A percentile compares a stretch with the other conserved stretches of the same genome.
phyloP scores from a whole-genome alignment of 1,140 invertebrate genomes.

The Tetramorium simillimum region DNA sequence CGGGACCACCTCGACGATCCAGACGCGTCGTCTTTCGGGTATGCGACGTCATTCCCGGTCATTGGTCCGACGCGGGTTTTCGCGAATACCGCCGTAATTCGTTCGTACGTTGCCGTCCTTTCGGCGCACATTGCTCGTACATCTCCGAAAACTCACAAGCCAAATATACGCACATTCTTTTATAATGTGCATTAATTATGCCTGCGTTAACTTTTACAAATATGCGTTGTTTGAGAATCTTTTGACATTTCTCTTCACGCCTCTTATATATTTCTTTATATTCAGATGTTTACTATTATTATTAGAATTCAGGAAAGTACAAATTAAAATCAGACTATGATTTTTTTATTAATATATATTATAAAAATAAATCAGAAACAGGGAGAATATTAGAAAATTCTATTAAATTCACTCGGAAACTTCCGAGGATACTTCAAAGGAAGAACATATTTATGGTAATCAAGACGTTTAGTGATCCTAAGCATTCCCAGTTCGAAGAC shows the following conservation, averaged over 20 bases:
- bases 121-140: background rate
- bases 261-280: background rate
- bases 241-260: background rate
- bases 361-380: background rate
- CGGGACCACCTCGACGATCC: constrained; percentile 59
- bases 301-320: background rate
- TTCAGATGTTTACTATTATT: background rate
- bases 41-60: constrained; percentile 60
- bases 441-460: background rate
- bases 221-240: background rate
- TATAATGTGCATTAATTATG: background rate
- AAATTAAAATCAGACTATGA: background rate
- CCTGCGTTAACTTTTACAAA: background rate
- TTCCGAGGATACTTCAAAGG: background rate
- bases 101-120: constrained; percentile 14
- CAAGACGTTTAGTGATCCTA: background rate
- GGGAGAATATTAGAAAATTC: background rate
- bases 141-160: background rate
- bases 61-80: constrained; percentile 56
- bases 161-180: background rate
- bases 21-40: constrained; percentile 58
- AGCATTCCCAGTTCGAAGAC: background rate
- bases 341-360: background rate
- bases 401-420: background rate
- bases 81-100: constrained; percentile 47